Base-by-base conservation (phyloP, 2,888 invertebrate species). In the Drosophila picticornis region DNA sequence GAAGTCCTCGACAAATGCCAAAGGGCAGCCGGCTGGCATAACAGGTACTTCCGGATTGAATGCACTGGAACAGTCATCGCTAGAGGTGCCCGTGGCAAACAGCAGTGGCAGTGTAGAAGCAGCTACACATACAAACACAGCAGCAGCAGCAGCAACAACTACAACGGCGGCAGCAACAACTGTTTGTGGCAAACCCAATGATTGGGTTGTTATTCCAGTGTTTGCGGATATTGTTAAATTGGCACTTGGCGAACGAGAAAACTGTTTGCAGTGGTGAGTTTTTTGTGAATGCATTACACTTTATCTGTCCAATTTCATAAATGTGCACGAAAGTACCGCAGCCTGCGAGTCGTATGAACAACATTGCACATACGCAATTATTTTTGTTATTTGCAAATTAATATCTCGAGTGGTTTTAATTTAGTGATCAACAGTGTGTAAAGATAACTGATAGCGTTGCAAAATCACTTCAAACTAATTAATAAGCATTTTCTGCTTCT, bases 151-250 rank as follows among this genome's bases (percentile, higher is more conserved):
- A 51, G 31, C 71, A 63, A 34, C 68, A 59, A 29, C 79, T 65
- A 38, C 71, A 65, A 13, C 76, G 67, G 16, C 67, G 68, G 51
- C 81, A 58, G 22, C 70, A 67, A 56, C 70, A 61, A 38, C 72
- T 72, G 62, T 70, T 74, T 67, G 68, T 79, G 77, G 87, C 79
- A 68, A 92, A 91, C 86, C 92, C 75, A 93, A 93, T 85, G 93
- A 93, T 90, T 93, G 93, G 93, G 93, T 93, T 90, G 93, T 93
- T 83, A 93, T 93, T 88, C 93, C 93, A 80, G 93, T 93, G 81
- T 93, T 93, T 92, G 92, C 93, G 81, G 93, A 93, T 91, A 93
- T 93, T 91, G 93, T 93, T 86, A 93, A 93, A 91, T 91, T 93
- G 83, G 93, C 93, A 74, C 77, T 93, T 88, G 90, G 89, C 80